Percentiles rank a stretch among this genome's conserved stretches.
phyloP scores from a whole-genome alignment of 2,113 vertebrate species.

The Diphyllodes magnificus region DNA sequence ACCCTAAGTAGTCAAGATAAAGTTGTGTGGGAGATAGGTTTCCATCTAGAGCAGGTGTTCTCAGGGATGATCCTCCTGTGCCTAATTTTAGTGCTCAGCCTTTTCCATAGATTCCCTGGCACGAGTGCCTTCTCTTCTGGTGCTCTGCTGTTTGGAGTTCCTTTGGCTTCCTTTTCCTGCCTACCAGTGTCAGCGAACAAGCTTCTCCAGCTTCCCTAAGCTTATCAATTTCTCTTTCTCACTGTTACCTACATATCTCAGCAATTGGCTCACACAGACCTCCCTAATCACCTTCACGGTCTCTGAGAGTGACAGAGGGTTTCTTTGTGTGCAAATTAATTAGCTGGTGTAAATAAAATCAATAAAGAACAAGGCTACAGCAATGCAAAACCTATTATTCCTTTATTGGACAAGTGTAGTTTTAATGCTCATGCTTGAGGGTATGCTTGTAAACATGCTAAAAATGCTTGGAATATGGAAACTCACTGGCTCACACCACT shows the following conservation, averaged over 20 bases:
- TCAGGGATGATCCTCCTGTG: not conserved
- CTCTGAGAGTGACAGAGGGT: not conserved
- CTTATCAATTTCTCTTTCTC: not conserved
- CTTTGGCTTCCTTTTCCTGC: not conserved
- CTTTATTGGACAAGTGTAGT: slow-evolving; percentile 27
- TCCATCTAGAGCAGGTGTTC: not conserved
- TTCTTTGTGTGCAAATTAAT: not conserved
- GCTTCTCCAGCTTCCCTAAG: not conserved
- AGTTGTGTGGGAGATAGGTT: not conserved
- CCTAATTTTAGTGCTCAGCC: not conserved
- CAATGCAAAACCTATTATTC: slow-evolving; percentile 11
- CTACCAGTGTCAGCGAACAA: not conserved
- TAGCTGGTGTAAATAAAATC: not conserved
- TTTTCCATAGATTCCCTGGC: not conserved
- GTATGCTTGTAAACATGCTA: not conserved
- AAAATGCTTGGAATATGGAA: not conserved
- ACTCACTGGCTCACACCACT: not conserved
- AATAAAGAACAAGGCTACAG: not conserved
- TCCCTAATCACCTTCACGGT: not conserved
- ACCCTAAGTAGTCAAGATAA: not conserved
- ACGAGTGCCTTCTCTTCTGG: not conserved
- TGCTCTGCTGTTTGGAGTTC: not conserved
- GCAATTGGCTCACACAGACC: not conserved
- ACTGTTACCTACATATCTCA: not conserved
- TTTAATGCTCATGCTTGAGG: not conserved